A percentile compares a stretch with the other conserved stretches of the same genome.
Conservation (phyloP, 2,888 invertebrate species). For the Apocheima hispidaria region DNA sequence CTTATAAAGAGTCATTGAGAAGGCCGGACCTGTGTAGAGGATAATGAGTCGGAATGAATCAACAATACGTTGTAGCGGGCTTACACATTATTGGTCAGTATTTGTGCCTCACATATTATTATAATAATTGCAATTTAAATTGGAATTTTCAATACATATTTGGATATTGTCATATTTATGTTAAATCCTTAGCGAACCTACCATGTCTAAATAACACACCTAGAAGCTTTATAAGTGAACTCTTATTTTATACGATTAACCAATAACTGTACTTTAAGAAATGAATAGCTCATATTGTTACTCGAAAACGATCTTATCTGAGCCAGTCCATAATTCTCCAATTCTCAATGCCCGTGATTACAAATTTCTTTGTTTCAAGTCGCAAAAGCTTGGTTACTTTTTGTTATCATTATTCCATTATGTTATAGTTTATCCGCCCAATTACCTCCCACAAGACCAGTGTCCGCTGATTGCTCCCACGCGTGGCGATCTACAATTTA, state of each 20-base stretch:
- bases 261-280: background rate
- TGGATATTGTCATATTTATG: background rate
- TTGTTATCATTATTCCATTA: conserved; percentile 52
- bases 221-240: too few species aligned
- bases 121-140: conserved; percentile 30
- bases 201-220: too few species aligned
- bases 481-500: conserved; percentile 51
- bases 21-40: conserved; percentile 9
- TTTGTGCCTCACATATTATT: conserved; percentile 23
- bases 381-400: conserved; percentile 30
- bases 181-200: background rate
- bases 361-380: conserved; percentile 18
- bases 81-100: conserved; percentile 18
- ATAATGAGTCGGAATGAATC: conserved; percentile 21
- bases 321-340: background rate
- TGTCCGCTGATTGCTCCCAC: conserved; percentile 51
- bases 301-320: too few species aligned
- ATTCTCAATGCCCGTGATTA: background rate
- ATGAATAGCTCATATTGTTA: too few species aligned
- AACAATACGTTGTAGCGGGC: conserved; percentile 20
- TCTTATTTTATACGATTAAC: background rate
- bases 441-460: conserved; percentile 61
- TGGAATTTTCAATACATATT: background rate
- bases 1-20: conserved; percentile 25
- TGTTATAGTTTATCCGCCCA: conserved; percentile 48